phyloP scores from a whole-genome alignment of 2,888 invertebrate genomes.

The Thyatira batis region DNA sequence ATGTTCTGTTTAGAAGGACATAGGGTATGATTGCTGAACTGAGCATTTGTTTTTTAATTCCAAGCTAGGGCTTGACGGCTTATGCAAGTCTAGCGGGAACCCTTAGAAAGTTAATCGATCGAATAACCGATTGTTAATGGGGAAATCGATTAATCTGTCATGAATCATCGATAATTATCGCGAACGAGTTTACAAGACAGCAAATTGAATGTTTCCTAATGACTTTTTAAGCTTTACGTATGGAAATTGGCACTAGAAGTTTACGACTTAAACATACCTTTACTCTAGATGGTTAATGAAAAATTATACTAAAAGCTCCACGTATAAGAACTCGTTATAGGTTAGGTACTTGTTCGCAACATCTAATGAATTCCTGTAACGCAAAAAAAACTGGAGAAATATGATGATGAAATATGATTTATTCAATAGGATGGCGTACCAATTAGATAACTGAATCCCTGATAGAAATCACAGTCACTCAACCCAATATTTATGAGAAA shows the following conservation, averaged over 20 bases:
- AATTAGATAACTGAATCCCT: neutral
- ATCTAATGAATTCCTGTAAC: neutral
- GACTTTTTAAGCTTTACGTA: too few species aligned
- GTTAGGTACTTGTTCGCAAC: neutral
- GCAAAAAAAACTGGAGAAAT: neutral
- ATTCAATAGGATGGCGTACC: neutral
- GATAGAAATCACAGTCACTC: neutral
- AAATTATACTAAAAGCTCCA: neutral
- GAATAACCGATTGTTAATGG: neutral
- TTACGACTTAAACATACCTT: neutral
- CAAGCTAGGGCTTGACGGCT: too few species aligned
- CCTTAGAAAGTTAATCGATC: neutral
- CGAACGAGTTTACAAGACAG: neutral
- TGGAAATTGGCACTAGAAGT: neutral
- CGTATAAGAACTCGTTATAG: neutral
- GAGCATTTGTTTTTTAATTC: conserved; percentile 21
- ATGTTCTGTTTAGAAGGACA: conserved; percentile 52
- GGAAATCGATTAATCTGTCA: neutral
- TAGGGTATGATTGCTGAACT: conserved; percentile 55
- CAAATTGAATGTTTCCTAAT: neutral
- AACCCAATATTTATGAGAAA: neutral
- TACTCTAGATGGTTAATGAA: neutral
- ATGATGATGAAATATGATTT: neutral
- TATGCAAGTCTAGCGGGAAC: neutral
- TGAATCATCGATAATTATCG: neutral